Evolutionary conservation across 2,797 vertebrate species (phyloP).

Genomic region (Valencia hispanica): DNA sequence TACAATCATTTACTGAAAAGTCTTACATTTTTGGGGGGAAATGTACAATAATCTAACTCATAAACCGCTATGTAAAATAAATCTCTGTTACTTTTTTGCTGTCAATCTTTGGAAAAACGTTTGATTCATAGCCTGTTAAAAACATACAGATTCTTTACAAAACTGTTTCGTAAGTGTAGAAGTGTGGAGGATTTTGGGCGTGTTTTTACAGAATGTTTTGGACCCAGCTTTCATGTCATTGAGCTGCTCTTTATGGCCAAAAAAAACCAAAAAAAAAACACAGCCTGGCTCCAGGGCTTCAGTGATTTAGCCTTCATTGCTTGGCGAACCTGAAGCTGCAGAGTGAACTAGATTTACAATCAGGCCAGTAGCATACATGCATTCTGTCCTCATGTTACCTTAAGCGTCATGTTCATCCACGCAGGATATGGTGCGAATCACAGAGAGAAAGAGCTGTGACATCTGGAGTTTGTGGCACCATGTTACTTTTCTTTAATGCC

Average conservation of each 20-base stretch:
- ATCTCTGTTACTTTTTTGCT: neutral
- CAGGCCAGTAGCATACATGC: constrained; percentile 24
- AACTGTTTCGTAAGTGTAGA: neutral
- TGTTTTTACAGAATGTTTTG: neutral
- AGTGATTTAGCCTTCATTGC: constrained; percentile 17
- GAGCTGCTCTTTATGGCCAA: neutral
- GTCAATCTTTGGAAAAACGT: neutral
- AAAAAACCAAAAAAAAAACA: no score
- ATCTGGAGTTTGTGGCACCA: neutral
- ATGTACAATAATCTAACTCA: neutral
- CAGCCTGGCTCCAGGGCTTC: constrained; percentile 6
- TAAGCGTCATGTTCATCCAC: constrained; percentile 3
- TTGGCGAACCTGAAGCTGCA: constrained; percentile 26
- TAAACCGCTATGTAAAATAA: neutral
- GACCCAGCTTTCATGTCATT: neutral
- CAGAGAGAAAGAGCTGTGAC: constrained; percentile 28
- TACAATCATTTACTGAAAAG: neutral
- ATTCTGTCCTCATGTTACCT: constrained; percentile 24
- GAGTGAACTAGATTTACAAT: constrained; percentile 44
- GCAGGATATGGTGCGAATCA: constrained; percentile 32
- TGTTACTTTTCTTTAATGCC: neutral
- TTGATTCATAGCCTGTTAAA: neutral
- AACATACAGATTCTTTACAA: neutral
- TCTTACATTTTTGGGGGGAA: neutral
- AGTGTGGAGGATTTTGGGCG: neutral